Conservation (phyloP, 2,888 invertebrate genomes). For the Epinotia nisella region DNA sequence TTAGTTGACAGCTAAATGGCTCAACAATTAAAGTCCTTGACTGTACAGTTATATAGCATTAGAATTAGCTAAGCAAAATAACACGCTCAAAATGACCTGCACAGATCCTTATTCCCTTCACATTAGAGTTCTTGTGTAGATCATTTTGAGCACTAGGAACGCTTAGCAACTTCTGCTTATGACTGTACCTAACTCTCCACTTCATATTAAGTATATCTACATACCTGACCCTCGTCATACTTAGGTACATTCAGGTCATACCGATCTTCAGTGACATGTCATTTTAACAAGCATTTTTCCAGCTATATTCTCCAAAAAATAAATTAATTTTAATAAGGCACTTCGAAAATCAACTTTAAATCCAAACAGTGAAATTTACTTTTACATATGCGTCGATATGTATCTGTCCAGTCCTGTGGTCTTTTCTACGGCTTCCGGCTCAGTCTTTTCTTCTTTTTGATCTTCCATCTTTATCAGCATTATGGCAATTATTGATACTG, state of each 20-base stretch:
- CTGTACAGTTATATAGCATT: no score
- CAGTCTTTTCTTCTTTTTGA: conserved; percentile 52
- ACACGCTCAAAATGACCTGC: no score
- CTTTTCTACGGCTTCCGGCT: conserved; percentile 58
- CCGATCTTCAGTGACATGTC: neutral
- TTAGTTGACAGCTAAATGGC: no score
- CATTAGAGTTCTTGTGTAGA: no score
- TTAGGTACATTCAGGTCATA: neutral
- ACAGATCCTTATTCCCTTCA: no score
- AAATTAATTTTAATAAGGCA: conserved; percentile 29
- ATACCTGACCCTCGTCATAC: no score
- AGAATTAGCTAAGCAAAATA: no score
- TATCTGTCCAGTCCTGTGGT: conserved; percentile 70
- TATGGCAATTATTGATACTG: conserved; percentile 76
- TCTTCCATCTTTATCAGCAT: conserved; percentile 72
- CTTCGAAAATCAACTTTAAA: conserved; percentile 8
- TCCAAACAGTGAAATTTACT: neutral
- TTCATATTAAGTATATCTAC: no score
- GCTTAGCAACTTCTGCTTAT: no score
- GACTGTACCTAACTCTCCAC: no score
- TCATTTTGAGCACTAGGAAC: no score
- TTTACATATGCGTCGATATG: conserved; percentile 77
- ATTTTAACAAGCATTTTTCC: neutral
- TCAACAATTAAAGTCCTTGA: no score
- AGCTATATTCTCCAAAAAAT: neutral